phyloP scores from a whole-genome alignment of 2,888 invertebrate genomes.

The Flexamia atlantica region DNA sequence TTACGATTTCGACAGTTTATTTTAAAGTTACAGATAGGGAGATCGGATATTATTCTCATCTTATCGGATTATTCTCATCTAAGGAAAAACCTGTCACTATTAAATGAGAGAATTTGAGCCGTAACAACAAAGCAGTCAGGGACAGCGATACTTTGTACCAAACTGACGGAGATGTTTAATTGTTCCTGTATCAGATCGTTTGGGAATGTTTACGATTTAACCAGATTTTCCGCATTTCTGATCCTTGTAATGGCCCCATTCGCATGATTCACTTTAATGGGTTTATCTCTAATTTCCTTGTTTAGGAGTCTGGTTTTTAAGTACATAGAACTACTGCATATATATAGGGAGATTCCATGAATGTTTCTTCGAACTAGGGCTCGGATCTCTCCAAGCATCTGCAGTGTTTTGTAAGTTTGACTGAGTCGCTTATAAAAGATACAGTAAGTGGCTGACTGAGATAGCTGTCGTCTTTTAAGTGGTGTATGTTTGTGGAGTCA shows the following conservation, averaged over 20 bases:
- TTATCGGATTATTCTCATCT: constrained; percentile 4
- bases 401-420: too few species aligned
- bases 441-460: too few species aligned
- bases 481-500: too few species aligned
- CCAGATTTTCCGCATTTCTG: constrained; percentile 34
- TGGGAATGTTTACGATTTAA: constrained; percentile 11
- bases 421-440: too few species aligned
- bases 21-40: too few species aligned
- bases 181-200: constrained; percentile 1
- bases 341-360: background rate
- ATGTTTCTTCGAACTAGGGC: background rate
- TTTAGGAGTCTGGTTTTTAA: background rate
- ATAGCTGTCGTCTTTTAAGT: too few species aligned
- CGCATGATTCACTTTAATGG: constrained; percentile 16
- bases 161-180: constrained; percentile 25
- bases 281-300: constrained; percentile 32
- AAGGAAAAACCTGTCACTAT: constrained; percentile 27
- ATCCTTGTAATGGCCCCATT: constrained; percentile 2
- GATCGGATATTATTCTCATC: too few species aligned
- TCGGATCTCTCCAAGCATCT: background rate
- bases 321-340: constrained; percentile 6
- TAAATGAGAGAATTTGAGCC: constrained; percentile 9
- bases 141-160: background rate
- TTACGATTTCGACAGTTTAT: too few species aligned
- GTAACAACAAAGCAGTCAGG: constrained; percentile 11